Evolutionary conservation across 2,888 invertebrate species (phyloP).

Genomic region (Lasioglossum oenotherae): DNA sequence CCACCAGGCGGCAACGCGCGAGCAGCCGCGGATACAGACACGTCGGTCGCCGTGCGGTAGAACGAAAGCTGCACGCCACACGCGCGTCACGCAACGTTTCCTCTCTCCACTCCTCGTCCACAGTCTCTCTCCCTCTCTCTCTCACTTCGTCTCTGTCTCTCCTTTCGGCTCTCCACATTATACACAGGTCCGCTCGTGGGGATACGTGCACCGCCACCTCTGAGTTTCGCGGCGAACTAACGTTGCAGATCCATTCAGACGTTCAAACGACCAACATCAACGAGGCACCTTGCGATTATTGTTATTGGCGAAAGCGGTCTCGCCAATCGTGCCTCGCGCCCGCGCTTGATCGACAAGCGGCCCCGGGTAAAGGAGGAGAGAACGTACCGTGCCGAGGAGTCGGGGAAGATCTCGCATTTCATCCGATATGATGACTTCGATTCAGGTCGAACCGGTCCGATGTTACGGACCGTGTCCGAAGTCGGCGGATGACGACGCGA

Average conservation of each 20-base stretch:
- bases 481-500: slow-evolving; percentile 43
- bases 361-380: background rate
- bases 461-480: slow-evolving; percentile 21
- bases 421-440: slow-evolving; percentile 23
- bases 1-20: slow-evolving; percentile 69
- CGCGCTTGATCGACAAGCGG: slow-evolving; percentile 51
- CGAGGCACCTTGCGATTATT: slow-evolving; percentile 73
- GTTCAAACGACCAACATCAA: slow-evolving; percentile 86
- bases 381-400: background rate
- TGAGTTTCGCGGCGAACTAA: slow-evolving; percentile 84
- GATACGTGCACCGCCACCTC: slow-evolving; percentile 84
- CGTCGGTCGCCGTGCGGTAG: slow-evolving; percentile 62
- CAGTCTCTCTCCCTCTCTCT: background rate
- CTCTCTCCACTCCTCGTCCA: slow-evolving; percentile 35
- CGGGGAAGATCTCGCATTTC: slow-evolving; percentile 7
- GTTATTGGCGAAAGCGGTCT: slow-evolving; percentile 67
- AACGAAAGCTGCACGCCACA: slow-evolving; percentile 65
- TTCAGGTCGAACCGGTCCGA: slow-evolving; percentile 52
- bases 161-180: slow-evolving; percentile 21
- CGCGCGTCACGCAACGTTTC: slow-evolving; percentile 69
- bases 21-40: slow-evolving; percentile 58
- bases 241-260: slow-evolving; percentile 85
- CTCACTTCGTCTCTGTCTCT: slow-evolving; percentile 7
- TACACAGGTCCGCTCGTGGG: slow-evolving; percentile 35
- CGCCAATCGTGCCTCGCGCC: slow-evolving; percentile 39